These are phyloP conservation scores for Sinocyclocheilus anophthalmus DNA, from an alignment of 2,113 vertebrate species.

Conservation along the genomic window DNA sequence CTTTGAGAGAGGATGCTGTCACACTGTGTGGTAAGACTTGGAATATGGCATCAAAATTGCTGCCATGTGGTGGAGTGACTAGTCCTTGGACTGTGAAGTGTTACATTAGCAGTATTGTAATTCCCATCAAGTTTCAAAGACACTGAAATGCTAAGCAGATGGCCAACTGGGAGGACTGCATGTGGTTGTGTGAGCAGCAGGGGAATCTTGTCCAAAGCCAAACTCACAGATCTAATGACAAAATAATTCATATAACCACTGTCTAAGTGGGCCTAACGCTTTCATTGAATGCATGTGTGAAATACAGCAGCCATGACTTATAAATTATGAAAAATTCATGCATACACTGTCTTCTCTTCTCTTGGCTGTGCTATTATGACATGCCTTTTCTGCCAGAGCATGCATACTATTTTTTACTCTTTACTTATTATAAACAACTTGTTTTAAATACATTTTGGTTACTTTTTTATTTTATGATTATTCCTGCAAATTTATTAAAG, in stretches of 20 bases:
- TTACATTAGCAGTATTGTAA: constrained; percentile 72
- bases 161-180: constrained; percentile 67
- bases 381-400: not conserved
- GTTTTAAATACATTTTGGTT: not conserved
- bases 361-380: not conserved
- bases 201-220: constrained; percentile 73
- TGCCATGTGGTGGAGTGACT: constrained; percentile 67
- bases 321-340: not conserved
- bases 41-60: constrained; percentile 53
- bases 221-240: constrained; percentile 73
- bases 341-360: not conserved
- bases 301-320: constrained; percentile 55
- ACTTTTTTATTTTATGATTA: not conserved
- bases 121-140: constrained; percentile 66
- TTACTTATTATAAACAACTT: not conserved
- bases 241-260: constrained; percentile 77
- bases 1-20: constrained; percentile 63
- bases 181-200: constrained; percentile 68
- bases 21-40: constrained; percentile 68
- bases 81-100: constrained; percentile 69
- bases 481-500: not conserved
- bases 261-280: constrained; percentile 62
- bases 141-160: constrained; percentile 73
- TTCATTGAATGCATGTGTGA: constrained; percentile 63
- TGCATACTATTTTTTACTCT: not conserved